phyloP scores from a whole-genome alignment of 53 echinoderm and acorn worm species.

The Stichopus horrens region DNA sequence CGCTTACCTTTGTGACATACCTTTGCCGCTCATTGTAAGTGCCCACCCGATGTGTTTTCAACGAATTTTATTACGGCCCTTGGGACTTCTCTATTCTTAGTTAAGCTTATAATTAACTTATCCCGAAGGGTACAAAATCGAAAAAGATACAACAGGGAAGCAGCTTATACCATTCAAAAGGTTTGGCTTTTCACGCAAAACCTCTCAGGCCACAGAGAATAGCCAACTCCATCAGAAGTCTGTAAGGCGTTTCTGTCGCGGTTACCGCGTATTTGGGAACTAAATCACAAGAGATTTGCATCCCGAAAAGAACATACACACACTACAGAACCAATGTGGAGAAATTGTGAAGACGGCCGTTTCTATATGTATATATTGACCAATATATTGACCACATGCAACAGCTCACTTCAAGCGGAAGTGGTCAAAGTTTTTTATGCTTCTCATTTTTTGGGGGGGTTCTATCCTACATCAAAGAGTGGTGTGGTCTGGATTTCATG shows the following conservation, averaged over 20 bases:
- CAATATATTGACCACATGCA: no score
- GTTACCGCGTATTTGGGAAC: background rate
- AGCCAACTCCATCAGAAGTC: background rate
- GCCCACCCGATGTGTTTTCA: slow-evolving; percentile 41
- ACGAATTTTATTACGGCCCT: slow-evolving; percentile 29
- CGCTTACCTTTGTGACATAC: slow-evolving; percentile 28
- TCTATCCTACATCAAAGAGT: no score
- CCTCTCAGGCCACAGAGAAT: slow-evolving; percentile 25
- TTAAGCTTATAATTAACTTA: slow-evolving; percentile 43
- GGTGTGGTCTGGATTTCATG: no score
- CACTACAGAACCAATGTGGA: no score
- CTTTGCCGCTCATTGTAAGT: slow-evolving; percentile 33
- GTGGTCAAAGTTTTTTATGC: no score
- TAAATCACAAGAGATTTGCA: background rate
- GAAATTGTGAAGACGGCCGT: no score
- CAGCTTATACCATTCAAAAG: background rate
- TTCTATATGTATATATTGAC: no score
- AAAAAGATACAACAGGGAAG: slow-evolving; percentile 14
- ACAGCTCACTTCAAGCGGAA: no score
- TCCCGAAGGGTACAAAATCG: slow-evolving; percentile 26
- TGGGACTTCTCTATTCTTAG: slow-evolving; percentile 41
- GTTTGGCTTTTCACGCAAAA: background rate
- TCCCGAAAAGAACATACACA: background rate
- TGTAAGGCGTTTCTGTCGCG: slow-evolving; percentile 3
- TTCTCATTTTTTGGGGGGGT: no score